Evolutionary conservation across 2,113 vertebrate species (phyloP).

Genomic region (Nicator chloris): DNA sequence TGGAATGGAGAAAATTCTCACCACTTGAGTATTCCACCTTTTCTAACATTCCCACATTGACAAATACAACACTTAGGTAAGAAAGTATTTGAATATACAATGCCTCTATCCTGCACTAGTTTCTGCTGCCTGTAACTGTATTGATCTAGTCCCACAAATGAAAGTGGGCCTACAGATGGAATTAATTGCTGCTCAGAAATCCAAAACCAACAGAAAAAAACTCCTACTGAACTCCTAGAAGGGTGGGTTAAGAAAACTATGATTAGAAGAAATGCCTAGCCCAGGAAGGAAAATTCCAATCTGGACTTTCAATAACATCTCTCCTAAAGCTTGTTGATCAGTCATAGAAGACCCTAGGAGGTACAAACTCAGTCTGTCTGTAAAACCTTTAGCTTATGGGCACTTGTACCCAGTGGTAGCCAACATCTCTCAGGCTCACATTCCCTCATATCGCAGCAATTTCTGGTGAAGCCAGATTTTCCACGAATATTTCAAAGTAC

Average conservation of each 20-base stretch:
- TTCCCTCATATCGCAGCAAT: neutral
- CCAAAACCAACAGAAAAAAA: neutral
- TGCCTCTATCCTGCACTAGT: neutral
- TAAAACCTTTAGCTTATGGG: neutral
- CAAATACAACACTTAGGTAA: conserved; percentile 69
- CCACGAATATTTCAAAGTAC: neutral
- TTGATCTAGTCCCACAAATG: neutral
- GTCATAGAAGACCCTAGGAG: neutral
- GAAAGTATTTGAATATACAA: neutral
- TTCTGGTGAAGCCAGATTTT: neutral
- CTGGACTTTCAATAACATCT: neutral
- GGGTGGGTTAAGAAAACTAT: neutral
- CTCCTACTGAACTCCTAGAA: neutral
- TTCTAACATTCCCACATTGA: conserved; percentile 19
- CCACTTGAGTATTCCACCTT: conserved; percentile 56
- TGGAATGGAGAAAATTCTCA: conserved; percentile 82
- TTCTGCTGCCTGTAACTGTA: neutral
- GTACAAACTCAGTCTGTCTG: neutral
- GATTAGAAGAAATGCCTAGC: neutral
- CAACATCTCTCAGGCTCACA: neutral
- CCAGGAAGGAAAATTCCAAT: neutral
- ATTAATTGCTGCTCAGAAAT: neutral
- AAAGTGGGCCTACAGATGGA: neutral
- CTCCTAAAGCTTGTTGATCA: neutral
- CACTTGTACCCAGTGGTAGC: neutral